These are phyloP conservation scores for Gymnosoma rotundatum DNA, from an alignment of 2,888 invertebrate genomes.

Conservation along the genomic window DNA sequence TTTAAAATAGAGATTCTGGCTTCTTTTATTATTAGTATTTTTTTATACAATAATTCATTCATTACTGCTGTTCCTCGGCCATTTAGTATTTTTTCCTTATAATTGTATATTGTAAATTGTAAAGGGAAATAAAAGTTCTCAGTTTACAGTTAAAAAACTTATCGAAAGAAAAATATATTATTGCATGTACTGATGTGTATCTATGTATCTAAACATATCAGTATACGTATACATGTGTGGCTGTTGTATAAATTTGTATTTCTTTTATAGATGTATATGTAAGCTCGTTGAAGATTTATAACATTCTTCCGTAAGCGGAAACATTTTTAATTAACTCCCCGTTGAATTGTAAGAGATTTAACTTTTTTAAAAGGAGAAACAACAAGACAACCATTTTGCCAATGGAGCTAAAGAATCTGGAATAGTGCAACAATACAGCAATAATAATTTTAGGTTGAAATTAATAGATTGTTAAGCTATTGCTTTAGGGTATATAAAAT, in stretches of 20 bases:
- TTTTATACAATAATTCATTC: constrained; percentile 52
- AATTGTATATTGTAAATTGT: constrained; percentile 64
- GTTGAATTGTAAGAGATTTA: constrained; percentile 69
- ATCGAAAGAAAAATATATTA: constrained; percentile 54
- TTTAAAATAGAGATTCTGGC: constrained; percentile 62
- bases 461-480: constrained; percentile 56
- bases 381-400: constrained; percentile 23
- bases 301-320: constrained; percentile 70
- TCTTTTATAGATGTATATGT: background rate
- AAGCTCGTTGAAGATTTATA: constrained; percentile 60
- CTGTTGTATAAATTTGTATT: background rate
- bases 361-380: constrained; percentile 31
- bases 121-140: constrained; percentile 69
- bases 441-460: constrained; percentile 56
- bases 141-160: constrained; percentile 59
- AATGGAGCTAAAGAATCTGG: background rate
- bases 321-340: constrained; percentile 73
- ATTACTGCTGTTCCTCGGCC: constrained; percentile 28
- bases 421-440: constrained; percentile 21
- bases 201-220: background rate
- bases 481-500: constrained; percentile 26
- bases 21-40: constrained; percentile 39
- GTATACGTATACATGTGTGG: background rate
- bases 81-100: constrained; percentile 8
- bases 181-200: background rate